Percentiles rank a stretch among this genome's conserved stretches.
phyloP scores from a whole-genome alignment of 2,888 invertebrate species.

The Monochamus alternatus region DNA sequence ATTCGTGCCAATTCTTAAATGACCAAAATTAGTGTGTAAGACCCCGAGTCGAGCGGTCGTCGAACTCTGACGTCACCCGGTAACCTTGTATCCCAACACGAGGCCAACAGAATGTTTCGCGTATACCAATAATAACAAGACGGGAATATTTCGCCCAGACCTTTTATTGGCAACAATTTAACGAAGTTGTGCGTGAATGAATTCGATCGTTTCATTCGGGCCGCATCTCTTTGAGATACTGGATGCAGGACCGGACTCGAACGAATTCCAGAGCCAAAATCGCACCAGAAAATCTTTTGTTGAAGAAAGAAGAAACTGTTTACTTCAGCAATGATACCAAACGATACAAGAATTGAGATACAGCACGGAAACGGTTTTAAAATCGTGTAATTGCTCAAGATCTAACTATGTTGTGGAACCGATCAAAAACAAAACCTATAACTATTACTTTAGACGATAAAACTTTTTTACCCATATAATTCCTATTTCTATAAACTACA shows the following conservation, averaged over 20 bases:
- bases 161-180: slow-evolving; percentile 60
- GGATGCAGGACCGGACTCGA: slow-evolving; percentile 38
- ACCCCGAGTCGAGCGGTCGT: slow-evolving; percentile 59
- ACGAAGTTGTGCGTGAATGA: slow-evolving; percentile 57
- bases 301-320: too few relatives aligned
- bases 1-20: slow-evolving; percentile 59
- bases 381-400: too few relatives aligned
- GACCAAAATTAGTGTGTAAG: slow-evolving; percentile 59
- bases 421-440: too few relatives aligned
- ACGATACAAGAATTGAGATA: too few relatives aligned
- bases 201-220: slow-evolving; percentile 52
- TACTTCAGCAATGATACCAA: too few relatives aligned
- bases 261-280: neutral
- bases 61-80: slow-evolving; percentile 65
- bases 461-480: too few relatives aligned
- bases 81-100: slow-evolving; percentile 59
- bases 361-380: too few relatives aligned
- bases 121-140: slow-evolving; percentile 55
- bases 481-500: too few relatives aligned
- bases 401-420: too few relatives aligned
- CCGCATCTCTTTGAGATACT: slow-evolving; percentile 31
- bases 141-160: slow-evolving; percentile 53
- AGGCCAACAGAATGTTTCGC: slow-evolving; percentile 56
- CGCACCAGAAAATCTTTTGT: too few relatives aligned
- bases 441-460: too few relatives aligned